phyloP scores from a whole-genome alignment of 2,113 vertebrate species.

The Hippocampus comes region DNA sequence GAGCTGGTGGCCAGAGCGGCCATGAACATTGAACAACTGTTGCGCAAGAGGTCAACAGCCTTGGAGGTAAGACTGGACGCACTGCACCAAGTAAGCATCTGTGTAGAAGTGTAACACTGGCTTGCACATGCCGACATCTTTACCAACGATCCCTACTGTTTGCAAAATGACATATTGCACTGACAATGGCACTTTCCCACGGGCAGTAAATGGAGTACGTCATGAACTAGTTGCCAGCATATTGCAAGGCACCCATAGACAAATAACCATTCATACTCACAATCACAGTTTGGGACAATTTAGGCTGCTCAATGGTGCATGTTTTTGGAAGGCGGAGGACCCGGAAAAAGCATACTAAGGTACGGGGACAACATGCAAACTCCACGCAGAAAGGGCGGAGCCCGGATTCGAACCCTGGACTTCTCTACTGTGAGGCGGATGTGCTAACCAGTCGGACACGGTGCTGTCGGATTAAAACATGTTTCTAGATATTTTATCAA shows the following conservation, averaged over 20 bases:
- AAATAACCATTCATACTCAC: too few species aligned
- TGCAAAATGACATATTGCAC: neutral
- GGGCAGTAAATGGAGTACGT: neutral
- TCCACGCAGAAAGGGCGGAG: too few species aligned
- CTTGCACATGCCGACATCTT: neutral
- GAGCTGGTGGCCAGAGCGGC: conserved; percentile 91
- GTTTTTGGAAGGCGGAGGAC: too few species aligned
- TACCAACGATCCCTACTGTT: neutral
- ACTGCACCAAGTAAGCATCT: neutral
- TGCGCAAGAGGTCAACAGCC: conserved; percentile 88
- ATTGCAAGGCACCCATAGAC: too few species aligned
- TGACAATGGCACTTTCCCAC: neutral
- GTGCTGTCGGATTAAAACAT: neutral
- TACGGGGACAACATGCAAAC: too few species aligned
- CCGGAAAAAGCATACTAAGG: too few species aligned
- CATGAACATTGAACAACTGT: conserved; percentile 90
- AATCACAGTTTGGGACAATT: too few species aligned
- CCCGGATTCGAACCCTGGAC: too few species aligned
- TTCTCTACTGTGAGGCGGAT: too few species aligned
- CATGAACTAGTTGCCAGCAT: too few species aligned
- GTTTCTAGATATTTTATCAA: neutral
- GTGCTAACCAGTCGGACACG: too few species aligned
- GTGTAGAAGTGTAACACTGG: neutral
- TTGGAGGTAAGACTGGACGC: conserved; percentile 80
- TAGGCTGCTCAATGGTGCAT: too few species aligned